phyloP scores from a whole-genome alignment of 30 jellyfish, hydroid and myxozoan species.

The Aurelia aurita region DNA sequence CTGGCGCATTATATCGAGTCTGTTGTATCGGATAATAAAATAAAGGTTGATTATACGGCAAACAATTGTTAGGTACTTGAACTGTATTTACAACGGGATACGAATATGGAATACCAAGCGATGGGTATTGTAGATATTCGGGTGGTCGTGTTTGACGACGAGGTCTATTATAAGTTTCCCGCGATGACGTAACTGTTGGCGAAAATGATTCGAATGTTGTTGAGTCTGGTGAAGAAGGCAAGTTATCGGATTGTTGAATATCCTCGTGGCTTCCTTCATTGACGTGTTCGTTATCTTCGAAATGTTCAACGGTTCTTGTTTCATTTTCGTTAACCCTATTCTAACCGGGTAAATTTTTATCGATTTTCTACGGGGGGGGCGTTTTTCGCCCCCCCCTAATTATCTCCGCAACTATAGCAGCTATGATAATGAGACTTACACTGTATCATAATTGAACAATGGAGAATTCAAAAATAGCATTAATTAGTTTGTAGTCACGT shows the following conservation, averaged over 20 bases:
- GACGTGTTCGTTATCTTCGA: not conserved
- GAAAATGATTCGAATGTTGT: not conserved
- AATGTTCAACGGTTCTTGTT: not conserved
- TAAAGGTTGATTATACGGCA: conserved; percentile 5
- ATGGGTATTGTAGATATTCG: conserved; percentile 7
- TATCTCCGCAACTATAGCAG: too few species aligned
- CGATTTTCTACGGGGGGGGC: too few species aligned
- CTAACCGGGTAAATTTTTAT: not conserved
- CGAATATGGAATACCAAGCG: conserved; percentile 13
- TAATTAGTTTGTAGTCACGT: too few species aligned
- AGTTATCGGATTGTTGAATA: not conserved
- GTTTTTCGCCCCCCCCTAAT: too few species aligned
- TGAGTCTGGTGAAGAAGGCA: not conserved
- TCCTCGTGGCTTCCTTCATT: not conserved
- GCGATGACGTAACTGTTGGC: conserved; percentile 5
- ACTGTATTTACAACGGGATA: conserved; percentile 3
- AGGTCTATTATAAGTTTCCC: not conserved
- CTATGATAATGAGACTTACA: too few species aligned
- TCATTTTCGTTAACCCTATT: not conserved
- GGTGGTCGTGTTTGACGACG: conserved; percentile 14
- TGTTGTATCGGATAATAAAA: conserved; percentile 5
- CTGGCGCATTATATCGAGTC: conserved; percentile 11
- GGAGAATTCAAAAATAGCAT: too few species aligned
- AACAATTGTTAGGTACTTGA: conserved; percentile 1
- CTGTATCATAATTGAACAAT: too few species aligned